These are phyloP conservation scores for Eilema sororculum DNA, from an alignment of 2,888 invertebrate genomes.

Conservation along the genomic window DNA sequence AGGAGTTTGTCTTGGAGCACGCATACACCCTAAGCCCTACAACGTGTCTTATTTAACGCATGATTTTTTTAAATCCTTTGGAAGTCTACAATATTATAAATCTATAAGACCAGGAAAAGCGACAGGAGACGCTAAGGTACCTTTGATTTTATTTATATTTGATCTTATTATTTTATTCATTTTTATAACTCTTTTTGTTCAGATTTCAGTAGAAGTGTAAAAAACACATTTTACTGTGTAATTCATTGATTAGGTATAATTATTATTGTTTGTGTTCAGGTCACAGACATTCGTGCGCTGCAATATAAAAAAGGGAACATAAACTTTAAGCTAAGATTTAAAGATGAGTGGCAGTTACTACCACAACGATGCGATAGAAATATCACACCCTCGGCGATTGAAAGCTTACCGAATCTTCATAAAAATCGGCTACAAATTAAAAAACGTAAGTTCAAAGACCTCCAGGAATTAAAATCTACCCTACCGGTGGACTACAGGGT, in stretches of 20 bases:
- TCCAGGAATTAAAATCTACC: constrained; percentile 19
- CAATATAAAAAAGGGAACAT: constrained; percentile 4
- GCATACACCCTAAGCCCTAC: too few relatives aligned
- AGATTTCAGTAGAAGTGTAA: constrained; percentile 5
- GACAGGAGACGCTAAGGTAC: too few relatives aligned
- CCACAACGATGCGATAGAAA: constrained; percentile 7
- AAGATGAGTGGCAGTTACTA: constrained; percentile 7
- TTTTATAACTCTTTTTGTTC: constrained; percentile 7
- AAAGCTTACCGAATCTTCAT: constrained; percentile 7
- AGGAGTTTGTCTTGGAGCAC: too few relatives aligned
- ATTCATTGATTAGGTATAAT: constrained; percentile 5
- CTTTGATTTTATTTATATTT: too few relatives aligned
- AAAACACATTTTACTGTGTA: constrained; percentile 7
- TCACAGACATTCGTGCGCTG: constrained; percentile 7
- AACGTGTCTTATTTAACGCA: too few relatives aligned
- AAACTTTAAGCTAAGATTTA: constrained; percentile 7
- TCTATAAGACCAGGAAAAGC: too few relatives aligned
- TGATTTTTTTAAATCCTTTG: too few relatives aligned
- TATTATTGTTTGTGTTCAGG: constrained; percentile 5
- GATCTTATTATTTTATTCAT: constrained; percentile 5
- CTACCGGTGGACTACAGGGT: neutral
- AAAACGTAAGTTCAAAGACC: constrained; percentile 13
- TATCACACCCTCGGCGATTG: constrained; percentile 7
- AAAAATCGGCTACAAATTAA: constrained; percentile 7
- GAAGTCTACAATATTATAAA: too few relatives aligned